Evolutionary conservation across 2,888 invertebrate species (phyloP).

Genomic region (Beris morrisii): DNA sequence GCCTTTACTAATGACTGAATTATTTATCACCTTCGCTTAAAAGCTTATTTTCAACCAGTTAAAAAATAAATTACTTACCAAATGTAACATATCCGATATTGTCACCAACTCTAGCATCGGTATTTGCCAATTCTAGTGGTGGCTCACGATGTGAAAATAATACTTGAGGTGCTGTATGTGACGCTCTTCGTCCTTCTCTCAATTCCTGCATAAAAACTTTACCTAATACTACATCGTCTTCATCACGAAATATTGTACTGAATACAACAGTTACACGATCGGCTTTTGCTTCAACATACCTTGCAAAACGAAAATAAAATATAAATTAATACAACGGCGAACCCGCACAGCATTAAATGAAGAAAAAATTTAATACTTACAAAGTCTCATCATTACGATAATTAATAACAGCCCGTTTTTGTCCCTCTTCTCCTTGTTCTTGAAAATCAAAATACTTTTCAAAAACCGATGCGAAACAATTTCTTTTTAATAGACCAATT

Average conservation of each 20-base stretch:
- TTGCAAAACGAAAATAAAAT: slow-evolving; percentile 53
- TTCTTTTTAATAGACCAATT: slow-evolving; percentile 91
- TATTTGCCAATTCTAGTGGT: slow-evolving; percentile 90
- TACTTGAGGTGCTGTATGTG: slow-evolving; percentile 91
- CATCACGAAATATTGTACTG: slow-evolving; percentile 97
- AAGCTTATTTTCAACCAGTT: neutral
- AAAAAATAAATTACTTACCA: slow-evolving; percentile 62
- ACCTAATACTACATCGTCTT: slow-evolving; percentile 97
- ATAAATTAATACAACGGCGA: neutral
- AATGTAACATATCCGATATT: slow-evolving; percentile 99
- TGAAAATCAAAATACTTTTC: slow-evolving; percentile 99
- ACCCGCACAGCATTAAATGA: neutral
- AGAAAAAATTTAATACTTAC: slow-evolving; percentile 62
- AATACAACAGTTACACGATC: slow-evolving; percentile 99
- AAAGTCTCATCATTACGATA: slow-evolving; percentile 98
- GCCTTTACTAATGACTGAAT: too few species aligned
- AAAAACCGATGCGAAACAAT: slow-evolving; percentile 99
- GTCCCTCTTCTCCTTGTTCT: slow-evolving; percentile 86
- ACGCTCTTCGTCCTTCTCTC: slow-evolving; percentile 94
- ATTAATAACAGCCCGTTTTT: slow-evolving; percentile 95
- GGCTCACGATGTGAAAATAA: slow-evolving; percentile 95
- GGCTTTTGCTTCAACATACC: slow-evolving; percentile 97
- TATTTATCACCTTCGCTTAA: too few species aligned
- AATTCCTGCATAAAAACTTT: slow-evolving; percentile 99
- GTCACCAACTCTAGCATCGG: slow-evolving; percentile 91